Base-by-base conservation (phyloP, 1,140 invertebrate species). In the Rhopalosiphum padi region DNA sequence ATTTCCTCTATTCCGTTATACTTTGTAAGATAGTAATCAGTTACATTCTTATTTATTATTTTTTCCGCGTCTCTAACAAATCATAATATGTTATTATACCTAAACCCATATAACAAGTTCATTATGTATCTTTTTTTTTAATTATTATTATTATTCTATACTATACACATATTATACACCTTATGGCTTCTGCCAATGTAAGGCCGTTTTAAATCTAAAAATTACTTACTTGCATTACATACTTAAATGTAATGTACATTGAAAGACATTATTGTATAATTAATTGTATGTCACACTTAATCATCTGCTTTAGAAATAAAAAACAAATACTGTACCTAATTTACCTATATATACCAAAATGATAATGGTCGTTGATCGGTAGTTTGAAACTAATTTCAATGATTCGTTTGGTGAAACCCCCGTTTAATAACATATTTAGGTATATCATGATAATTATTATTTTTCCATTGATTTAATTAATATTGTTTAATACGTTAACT, bases 381-480 rank as follows among this genome's bases (percentile, higher is more conserved):
- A 18, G 60, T 77, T 77, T n/a, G 11, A 77, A 68, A 25, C 8
- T 30, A 41, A 85, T 43, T 41, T 25, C 25, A 85, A n/a, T 25
- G 43, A 87, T 87, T 30, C 30, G 11, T 87, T n/a, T n/a, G 23
- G 15, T n/a, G 30, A 5, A n/a, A 15, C 48, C 25, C 25, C 6
- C 11, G 15, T 23, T n/a, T 87, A n/a, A 22, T 87, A 77, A 77
- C 5, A 77, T 77, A n/a, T 68, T 18, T 68, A 68, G 30, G 30
- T 77, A 77, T 77, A 77, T 48, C 6, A n/a, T 87, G 30, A 48
- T 48, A n/a, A 46, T 87, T 46, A 87, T 48, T 43, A 85, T 87
- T 87, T n/a, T 9, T 48, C 43, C 85, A 87, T 48, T n/a, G 30
- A 48, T 87, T 87, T 48, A 46, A 87, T 87, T 48, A 46, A 87